Conservation (phyloP, 1,140 invertebrate species). For the Mactra quadrangularis region DNA sequence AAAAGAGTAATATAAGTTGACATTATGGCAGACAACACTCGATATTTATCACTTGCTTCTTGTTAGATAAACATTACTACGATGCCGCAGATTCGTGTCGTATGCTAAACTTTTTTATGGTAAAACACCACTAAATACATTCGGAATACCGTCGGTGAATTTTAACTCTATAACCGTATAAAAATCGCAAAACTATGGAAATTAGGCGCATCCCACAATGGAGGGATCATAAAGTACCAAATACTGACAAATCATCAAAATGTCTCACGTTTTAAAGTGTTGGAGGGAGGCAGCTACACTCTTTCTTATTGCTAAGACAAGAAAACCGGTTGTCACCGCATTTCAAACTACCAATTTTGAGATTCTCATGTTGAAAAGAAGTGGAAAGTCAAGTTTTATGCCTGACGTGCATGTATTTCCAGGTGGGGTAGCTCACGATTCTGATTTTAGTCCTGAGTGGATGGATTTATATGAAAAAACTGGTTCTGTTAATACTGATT, state of each 20-base stretch:
- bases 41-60: too few species aligned
- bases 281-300: conserved; percentile 84
- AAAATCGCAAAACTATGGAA: too few species aligned
- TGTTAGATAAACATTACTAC: too few species aligned
- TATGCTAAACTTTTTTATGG: too few species aligned
- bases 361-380: conserved; percentile 88
- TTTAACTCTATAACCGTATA: too few species aligned
- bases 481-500: conserved; percentile 56
- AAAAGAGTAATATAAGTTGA: too few species aligned
- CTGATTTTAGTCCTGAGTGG: conserved; percentile 90
- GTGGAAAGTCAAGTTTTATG: conserved; percentile 87
- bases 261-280: conserved; percentile 75
- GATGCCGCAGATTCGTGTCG: too few species aligned
- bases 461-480: conserved; percentile 86
- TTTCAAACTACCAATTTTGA: conserved; percentile 82
- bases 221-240: conserved; percentile 33
- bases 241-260: conserved; percentile 19
- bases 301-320: conserved; percentile 80
- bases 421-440: conserved; percentile 89
- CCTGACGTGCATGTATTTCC: conserved; percentile 92
- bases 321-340: conserved; percentile 46
- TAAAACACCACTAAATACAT: too few species aligned
- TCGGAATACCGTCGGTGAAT: too few species aligned
- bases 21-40: too few species aligned
- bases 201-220: too few species aligned